Conservation (phyloP, 1,140 invertebrate species). For the Olivierus martensii region DNA sequence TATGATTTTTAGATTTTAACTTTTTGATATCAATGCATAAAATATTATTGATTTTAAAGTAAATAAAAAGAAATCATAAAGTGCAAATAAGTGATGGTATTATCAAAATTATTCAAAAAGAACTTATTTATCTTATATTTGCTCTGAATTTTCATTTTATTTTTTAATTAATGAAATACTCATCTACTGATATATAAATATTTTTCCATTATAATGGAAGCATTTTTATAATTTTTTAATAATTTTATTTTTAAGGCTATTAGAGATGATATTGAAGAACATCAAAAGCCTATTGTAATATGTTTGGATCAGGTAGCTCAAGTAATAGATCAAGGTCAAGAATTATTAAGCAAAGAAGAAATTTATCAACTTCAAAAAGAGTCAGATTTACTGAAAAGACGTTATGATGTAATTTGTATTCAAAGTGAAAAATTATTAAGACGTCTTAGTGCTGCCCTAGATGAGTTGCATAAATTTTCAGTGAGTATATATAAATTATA, state of each 20-base stretch:
- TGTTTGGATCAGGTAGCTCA: conserved; percentile 84
- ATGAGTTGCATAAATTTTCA: conserved; percentile 68
- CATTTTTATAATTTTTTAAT: no score
- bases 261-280: conserved; percentile 77
- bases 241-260: conserved; percentile 48
- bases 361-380: conserved; percentile 70
- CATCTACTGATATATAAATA: no score
- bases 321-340: conserved; percentile 72
- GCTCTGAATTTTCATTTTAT: no score
- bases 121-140: no score
- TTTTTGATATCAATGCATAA: no score
- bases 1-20: no score
- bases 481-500: conserved; percentile 3
- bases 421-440: conserved; percentile 61
- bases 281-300: conserved; percentile 66
- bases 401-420: conserved; percentile 64
- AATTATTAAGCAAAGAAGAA: conserved; percentile 79
- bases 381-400: conserved; percentile 61
- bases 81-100: no score
- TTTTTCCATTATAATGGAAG: no score
- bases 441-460: conserved; percentile 57
- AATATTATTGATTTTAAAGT: no score
- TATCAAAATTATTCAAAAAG: no score
- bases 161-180: no score
- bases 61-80: no score